Conservation (phyloP, 2,113 vertebrate genomes). For the Hymenochirus boettgeri region DNA sequence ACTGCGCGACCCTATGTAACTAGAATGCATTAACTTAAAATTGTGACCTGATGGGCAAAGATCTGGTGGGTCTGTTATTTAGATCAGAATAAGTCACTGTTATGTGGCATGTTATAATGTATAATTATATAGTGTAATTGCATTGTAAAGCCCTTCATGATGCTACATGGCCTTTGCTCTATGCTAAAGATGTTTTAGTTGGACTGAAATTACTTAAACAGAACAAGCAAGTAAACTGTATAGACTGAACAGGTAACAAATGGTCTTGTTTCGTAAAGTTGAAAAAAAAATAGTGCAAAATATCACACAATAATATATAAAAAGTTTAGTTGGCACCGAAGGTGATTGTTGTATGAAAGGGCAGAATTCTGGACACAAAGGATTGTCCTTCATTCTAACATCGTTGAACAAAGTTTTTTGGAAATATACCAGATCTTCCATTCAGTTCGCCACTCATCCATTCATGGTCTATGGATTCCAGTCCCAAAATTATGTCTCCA, state of each 20-base stretch:
- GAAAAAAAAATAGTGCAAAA: constrained; percentile 73
- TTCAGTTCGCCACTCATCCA: constrained; percentile 82
- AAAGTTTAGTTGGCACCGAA: constrained; percentile 50
- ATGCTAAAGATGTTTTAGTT: constrained; percentile 10
- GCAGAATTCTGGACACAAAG: constrained; percentile 42
- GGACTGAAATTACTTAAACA: constrained; percentile 22
- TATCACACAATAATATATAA: constrained; percentile 52
- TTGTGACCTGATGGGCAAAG: too few species aligned
- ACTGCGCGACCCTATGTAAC: too few species aligned
- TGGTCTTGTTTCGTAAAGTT: constrained; percentile 26
- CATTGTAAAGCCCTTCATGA: constrained; percentile 22
- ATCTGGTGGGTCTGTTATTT: background rate
- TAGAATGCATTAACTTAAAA: too few species aligned
- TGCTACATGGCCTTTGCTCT: constrained; percentile 29
- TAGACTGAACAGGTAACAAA: constrained; percentile 31
- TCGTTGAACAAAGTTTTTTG: constrained; percentile 79
- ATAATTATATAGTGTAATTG: constrained; percentile 3
- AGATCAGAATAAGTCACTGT: constrained; percentile 2
- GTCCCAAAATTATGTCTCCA: constrained; percentile 72
- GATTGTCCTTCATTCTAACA: constrained; percentile 49
- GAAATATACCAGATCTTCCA: constrained; percentile 79
- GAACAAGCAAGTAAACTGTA: constrained; percentile 31
- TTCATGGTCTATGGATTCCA: constrained; percentile 77
- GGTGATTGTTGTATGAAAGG: constrained; percentile 32
- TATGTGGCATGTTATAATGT: constrained; percentile 7